These are phyloP conservation scores for Cyrtonyx montezumae DNA, from an alignment of 2,113 vertebrate species.

Conservation along the genomic window DNA sequence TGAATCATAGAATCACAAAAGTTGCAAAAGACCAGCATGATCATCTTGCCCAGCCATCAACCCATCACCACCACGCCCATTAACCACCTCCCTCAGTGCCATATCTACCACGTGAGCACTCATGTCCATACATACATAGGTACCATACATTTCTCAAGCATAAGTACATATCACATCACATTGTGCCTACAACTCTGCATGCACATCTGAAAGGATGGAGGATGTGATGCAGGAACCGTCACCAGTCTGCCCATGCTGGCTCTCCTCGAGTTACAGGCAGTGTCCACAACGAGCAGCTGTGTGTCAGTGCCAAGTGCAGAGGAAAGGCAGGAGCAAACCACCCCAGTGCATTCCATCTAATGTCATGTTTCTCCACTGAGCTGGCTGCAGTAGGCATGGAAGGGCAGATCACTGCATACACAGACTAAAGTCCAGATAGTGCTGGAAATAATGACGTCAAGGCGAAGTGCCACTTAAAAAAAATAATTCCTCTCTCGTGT, in stretches of 20 bases:
- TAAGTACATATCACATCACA: background rate
- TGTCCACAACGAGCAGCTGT: fast-evolving
- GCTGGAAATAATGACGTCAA: conserved; percentile 35
- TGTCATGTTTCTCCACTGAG: fast-evolving
- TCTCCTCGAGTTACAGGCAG: background rate
- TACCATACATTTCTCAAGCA: background rate
- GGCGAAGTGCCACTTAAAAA: conserved; percentile 1
- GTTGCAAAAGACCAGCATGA: too few relatives aligned
- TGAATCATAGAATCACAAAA: too few relatives aligned
- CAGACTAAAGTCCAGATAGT: background rate
- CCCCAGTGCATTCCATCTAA: fast-evolving
- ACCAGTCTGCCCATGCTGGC: fast-evolving
- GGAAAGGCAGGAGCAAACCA: background rate
- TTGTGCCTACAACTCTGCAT: fast-evolving
- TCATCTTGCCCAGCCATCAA: too few relatives aligned
- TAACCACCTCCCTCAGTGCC: too few relatives aligned
- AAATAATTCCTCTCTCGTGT: background rate
- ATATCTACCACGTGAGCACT: background rate
- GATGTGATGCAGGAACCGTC: fast-evolving
- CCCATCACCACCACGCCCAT: too few relatives aligned
- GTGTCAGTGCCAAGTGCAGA: fast-evolving
- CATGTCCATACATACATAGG: background rate
- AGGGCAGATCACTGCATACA: fast-evolving
- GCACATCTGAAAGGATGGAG: background rate
- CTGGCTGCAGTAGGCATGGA: background rate